Evolutionary conservation across 1,140 invertebrate species (phyloP), one percentile per base, ranked within the genome.

Genomic region (Melipona quadrifasciata): DNA sequence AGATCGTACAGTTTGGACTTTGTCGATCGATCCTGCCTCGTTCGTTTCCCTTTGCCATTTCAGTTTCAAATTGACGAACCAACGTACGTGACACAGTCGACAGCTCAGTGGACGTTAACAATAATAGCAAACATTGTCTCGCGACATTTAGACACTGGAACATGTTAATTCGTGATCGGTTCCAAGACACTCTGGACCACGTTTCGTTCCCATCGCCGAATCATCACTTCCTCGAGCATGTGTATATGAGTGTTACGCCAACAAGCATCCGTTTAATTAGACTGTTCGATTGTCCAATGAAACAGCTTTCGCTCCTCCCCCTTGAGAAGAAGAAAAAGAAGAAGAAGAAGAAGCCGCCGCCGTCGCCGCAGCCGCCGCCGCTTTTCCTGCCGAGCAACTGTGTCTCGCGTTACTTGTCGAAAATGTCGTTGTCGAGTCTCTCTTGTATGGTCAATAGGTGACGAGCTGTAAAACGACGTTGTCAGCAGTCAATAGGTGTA

Each of bases 401-500:
- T 64, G n/a, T n/a, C n/a, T 73, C 72, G 79, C 71, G 80, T 47
- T 55, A 73, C 47, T 47, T 24, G 27, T 64, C 21, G 67, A 24
- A 53, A 51, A 58, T 24, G 34, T 80, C 70, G 83, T n/a, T 71
- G 58, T n/a, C 51, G 24, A 65, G 31, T 34, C 64, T 51, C n/a
- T 71, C 27, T 74, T 34, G 65, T n/a, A n/a, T n/a, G n/a, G n/a
- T 67, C 53, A 47, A 51, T 74, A 74, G 68, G 24, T 19, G 72
- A 51, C 70, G 78, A 84, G 64, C 58, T 73, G 5, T 71, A 55
- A n/a, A 68, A 85, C 79, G 64, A 82, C 75, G 8, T 89, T 80
- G 86, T 80, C 80, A 72, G 61, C 87, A 86, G 55, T 86, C 84
- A 67, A 86, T 88, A 89, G 83, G 67, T 47, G 67, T 89, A 88